A percentile compares a stretch with the other conserved stretches of the same genome.
phyloP scores from a whole-genome alignment of 2,113 vertebrate genomes.

The Phycodurus eques region DNA sequence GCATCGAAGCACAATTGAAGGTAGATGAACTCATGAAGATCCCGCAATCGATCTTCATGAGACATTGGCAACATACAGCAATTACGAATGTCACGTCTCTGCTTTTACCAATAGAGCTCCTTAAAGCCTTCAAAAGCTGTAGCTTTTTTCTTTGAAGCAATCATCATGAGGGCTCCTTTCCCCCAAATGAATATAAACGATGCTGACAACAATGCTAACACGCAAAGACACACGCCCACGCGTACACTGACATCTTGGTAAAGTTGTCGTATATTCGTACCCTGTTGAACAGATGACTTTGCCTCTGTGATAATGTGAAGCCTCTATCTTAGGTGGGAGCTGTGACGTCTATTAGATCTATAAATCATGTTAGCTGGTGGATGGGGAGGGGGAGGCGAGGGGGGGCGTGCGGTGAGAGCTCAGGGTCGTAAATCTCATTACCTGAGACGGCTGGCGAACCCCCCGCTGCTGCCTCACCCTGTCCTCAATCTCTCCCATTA shows the following conservation, averaged over 20 bases:
- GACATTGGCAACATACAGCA: not conserved
- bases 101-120: not conserved
- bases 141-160: not conserved
- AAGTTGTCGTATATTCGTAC: slow-evolving; percentile 37
- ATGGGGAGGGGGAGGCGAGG: slow-evolving; percentile 15
- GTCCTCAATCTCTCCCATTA: slow-evolving; percentile 72
- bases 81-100: not conserved
- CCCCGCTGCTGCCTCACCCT: slow-evolving; percentile 44
- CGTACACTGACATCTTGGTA: slow-evolving; percentile 9
- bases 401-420: slow-evolving; percentile 42
- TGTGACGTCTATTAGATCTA: slow-evolving; percentile 68
- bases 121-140: not conserved
- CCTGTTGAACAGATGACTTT: slow-evolving; percentile 54
- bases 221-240: slow-evolving; percentile 4
- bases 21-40: not conserved
- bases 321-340: slow-evolving; percentile 59
- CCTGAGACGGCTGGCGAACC: slow-evolving; percentile 58
- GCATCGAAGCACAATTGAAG: not conserved
- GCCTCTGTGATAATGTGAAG: slow-evolving; percentile 56
- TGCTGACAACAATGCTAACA: not conserved
- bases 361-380: slow-evolving; percentile 68
- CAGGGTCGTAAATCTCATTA: slow-evolving; percentile 77
- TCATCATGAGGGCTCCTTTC: not conserved
- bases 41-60: not conserved
- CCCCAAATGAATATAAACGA: not conserved